Evolutionary conservation across 2,113 vertebrate species (phyloP).

Genomic region (Montifringilla adamsi): DNA sequence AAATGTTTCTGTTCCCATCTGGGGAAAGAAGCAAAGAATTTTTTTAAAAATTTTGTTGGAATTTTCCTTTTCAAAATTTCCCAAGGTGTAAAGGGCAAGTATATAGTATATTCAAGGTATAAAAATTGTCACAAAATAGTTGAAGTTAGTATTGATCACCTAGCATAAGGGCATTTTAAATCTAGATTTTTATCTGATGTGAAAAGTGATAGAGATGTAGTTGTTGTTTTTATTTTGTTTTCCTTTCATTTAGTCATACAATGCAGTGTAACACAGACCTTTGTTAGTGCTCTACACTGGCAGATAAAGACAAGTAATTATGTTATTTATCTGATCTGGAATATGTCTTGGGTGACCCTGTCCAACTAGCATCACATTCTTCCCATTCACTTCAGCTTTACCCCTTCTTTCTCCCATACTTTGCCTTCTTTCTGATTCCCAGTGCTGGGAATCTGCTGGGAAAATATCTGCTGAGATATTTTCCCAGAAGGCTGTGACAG

Average conservation of each 20-base stretch:
- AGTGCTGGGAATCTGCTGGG: no score
- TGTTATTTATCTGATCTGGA: not conserved
- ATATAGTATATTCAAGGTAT: not conserved
- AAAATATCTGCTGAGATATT: not conserved
- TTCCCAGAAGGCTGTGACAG: not conserved
- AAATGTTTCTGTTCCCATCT: conserved; percentile 20
- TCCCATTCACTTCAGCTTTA: not conserved
- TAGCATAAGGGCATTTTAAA: not conserved
- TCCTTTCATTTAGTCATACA: not conserved
- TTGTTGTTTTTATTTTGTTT: not conserved
- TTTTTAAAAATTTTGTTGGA: not conserved
- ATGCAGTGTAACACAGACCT: not conserved
- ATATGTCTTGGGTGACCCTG: not conserved
- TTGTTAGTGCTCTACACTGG: not conserved
- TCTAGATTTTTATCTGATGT: not conserved
- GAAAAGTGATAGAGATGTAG: not conserved
- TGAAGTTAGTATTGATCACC: not conserved
- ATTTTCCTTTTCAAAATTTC: not conserved
- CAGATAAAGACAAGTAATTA: not conserved
- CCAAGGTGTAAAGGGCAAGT: not conserved
- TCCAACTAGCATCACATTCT: not conserved
- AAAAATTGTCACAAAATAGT: not conserved
- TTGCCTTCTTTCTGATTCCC: not conserved
- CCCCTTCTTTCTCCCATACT: not conserved
- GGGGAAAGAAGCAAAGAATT: not conserved